These are phyloP conservation scores for Ellobium chinense DNA, from an alignment of 2,888 invertebrate genomes.

Conservation along the genomic window DNA sequence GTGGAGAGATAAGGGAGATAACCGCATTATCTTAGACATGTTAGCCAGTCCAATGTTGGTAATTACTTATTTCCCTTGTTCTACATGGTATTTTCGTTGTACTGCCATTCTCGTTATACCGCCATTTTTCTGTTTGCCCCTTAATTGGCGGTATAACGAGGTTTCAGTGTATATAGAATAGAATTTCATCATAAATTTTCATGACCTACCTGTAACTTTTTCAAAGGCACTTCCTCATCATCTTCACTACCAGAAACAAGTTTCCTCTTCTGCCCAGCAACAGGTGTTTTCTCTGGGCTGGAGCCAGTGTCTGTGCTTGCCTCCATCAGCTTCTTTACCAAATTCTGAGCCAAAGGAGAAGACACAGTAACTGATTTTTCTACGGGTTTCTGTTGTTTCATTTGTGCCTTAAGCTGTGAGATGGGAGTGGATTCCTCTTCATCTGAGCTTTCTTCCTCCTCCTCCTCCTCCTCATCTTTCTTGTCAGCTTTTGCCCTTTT, in stretches of 20 bases:
- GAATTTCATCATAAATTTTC: too few relatives aligned
- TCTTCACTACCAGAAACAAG: neutral
- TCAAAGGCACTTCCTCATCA: neutral
- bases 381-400: neutral
- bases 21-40: too few relatives aligned
- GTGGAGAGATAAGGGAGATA: too few relatives aligned
- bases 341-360: constrained; percentile 21
- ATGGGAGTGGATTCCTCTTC: constrained; percentile 44
- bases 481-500: neutral
- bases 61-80: too few relatives aligned
- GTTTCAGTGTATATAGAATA: too few relatives aligned
- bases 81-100: too few relatives aligned
- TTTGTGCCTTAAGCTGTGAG: constrained; percentile 36
- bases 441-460: constrained; percentile 17
- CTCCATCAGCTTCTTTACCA: constrained; percentile 18
- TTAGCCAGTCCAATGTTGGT: too few relatives aligned
- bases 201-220: constrained; percentile 10
- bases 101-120: too few relatives aligned
- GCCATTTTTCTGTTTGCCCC: too few relatives aligned
- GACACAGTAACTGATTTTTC: neutral
- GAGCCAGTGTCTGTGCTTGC: neutral
- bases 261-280: constrained; percentile 22
- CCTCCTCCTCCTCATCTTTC: neutral
- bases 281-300: neutral
- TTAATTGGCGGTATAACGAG: too few relatives aligned